Evolutionary conservation across 92 coral and sea anemone species (phyloP), one percentile per base, ranked within the genome.

Genomic region (Epizoanthus stellaris): DNA sequence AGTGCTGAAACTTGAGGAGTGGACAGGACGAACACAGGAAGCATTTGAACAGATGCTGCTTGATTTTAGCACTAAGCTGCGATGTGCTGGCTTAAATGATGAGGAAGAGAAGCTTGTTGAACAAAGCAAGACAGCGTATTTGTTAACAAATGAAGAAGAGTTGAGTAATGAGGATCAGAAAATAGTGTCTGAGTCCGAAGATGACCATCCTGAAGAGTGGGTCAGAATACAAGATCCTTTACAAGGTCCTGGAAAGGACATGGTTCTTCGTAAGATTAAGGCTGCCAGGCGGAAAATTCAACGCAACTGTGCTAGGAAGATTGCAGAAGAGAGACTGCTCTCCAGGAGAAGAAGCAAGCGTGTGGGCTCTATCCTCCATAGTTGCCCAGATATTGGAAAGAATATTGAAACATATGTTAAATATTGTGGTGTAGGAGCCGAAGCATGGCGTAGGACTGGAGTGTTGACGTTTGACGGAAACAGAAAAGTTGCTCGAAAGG

Each of bases 171-270:
- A 77, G 71, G 79, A 66, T 61, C 54, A 62, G 30, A 75, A n/a
- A n/a, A n/a, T 85, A 36, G 66, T 67, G 39, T 86, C 89, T 17
- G 89, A 77, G 64, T 47, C 77, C 3, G 85, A 86, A 49, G 89
- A 86, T 60, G 77, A 74, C 68, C 39, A 77, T 47, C 85, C 85
- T 65, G 89, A 86, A 76, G 89, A 86, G 77, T 85, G 89, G 89
- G 49, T 77, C 65, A 52, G 66, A 59, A 76, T 77, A 23, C 43
- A 67, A n/a, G 70, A 86, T 66, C 73, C 68, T 15, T 66, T 79
- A 39, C 61, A 49, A n/a, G 85, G 73, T 56, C 19, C 21, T 39
- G 84, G 77, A 15, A 58, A 73, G 70, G 80, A 77, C 67, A 69
- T 86, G 69, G 16, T 87, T 56, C 15, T 39, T 39, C 80, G 56